Evolutionary conservation across 2,888 invertebrate species (phyloP).

Genomic region (Troides oblongomaculatus): DNA sequence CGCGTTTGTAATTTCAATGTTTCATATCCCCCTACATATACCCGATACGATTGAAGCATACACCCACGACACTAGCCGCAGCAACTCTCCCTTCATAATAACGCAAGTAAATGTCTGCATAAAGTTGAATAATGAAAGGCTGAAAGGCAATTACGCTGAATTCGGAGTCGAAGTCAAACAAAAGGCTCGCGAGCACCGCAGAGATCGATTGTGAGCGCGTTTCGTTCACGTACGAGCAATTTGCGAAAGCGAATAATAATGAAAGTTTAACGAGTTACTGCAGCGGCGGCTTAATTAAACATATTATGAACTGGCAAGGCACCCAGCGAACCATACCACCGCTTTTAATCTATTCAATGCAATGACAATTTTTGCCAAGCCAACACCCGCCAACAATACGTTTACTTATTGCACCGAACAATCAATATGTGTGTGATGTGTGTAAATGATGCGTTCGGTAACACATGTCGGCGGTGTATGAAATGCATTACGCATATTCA

Average conservation of each 20-base stretch:
- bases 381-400: conserved; percentile 13
- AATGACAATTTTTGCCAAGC: conserved; percentile 40
- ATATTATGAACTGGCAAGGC: conserved; percentile 63
- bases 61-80: conserved; percentile 73
- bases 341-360: conserved; percentile 45
- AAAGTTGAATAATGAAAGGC: conserved; percentile 79
- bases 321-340: conserved; percentile 17
- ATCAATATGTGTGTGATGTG: conserved; percentile 49
- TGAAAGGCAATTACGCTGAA: conserved; percentile 80
- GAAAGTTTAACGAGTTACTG: conserved; percentile 75
- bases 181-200: conserved; percentile 63
- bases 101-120: conserved; percentile 79
- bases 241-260: conserved; percentile 75
- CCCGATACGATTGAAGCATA: conserved; percentile 79
- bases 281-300: conserved; percentile 68
- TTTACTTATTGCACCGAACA: conserved; percentile 13
- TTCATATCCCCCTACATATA: conserved; percentile 71
- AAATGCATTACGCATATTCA: conserved; percentile 53
- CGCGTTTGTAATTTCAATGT: conserved; percentile 70
- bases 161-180: conserved; percentile 78
- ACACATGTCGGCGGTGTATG: conserved; percentile 44
- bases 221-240: conserved; percentile 77
- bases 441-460: conserved; percentile 47
- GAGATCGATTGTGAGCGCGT: conserved; percentile 75
- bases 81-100: conserved; percentile 75